Evolutionary conservation across 2,113 vertebrate genomes (phyloP).

Genomic region (Tinamus guttatus): DNA sequence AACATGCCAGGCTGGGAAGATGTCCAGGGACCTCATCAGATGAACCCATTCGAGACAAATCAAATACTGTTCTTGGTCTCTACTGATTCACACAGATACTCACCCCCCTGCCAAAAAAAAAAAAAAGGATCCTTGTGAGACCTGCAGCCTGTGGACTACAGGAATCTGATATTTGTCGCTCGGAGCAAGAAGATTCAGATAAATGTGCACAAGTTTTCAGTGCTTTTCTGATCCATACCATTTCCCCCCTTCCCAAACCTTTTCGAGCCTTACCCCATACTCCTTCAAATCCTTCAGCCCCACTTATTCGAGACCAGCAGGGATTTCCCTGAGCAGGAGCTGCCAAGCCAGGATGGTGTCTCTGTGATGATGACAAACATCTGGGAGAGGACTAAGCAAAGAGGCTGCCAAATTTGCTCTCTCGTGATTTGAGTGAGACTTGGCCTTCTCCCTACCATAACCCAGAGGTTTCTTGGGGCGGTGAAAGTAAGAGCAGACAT

Average conservation of each 20-base stretch:
- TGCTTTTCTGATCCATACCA: neutral
- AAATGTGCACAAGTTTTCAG: neutral
- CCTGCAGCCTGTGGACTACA: neutral
- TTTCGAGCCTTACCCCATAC: neutral
- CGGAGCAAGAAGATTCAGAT: neutral
- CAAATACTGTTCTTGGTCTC: neutral
- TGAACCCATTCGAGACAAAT: neutral
- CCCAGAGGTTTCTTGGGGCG: neutral
- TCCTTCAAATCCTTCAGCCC: neutral
- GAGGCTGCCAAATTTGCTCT: conserved; percentile 6
- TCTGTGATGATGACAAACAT: conserved; percentile 6
- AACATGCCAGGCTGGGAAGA: neutral
- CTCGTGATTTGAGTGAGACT: neutral
- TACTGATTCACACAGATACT: neutral
- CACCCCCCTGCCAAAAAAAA: neutral
- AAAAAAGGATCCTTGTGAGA: neutral
- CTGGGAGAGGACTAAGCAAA: neutral
- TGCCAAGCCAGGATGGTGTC: neutral
- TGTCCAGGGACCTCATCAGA: neutral
- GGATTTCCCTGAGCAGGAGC: neutral
- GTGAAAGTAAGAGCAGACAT: neutral
- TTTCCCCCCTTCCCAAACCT: neutral
- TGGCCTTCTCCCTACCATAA: neutral
- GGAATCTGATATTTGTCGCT: neutral
- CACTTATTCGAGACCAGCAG: neutral